Evolutionary conservation across 2,113 vertebrate genomes (phyloP).

Genomic region (Festucalex cinctus): DNA sequence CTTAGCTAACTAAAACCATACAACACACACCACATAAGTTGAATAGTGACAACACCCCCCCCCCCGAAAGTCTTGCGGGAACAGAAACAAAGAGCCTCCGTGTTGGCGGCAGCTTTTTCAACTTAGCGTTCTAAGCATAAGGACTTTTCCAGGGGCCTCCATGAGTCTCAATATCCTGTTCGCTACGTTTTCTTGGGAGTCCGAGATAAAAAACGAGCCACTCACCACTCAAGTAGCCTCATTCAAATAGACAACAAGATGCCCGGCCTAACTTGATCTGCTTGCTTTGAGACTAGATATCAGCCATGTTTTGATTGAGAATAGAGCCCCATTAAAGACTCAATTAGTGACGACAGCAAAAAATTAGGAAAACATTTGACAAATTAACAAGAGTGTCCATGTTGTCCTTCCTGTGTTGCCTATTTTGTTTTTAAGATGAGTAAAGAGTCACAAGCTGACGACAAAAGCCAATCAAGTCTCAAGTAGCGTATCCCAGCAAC

Average conservation of each 20-base stretch:
- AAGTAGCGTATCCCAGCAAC: constrained; percentile 37
- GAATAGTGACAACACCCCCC: constrained; percentile 34
- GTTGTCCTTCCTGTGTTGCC: not conserved
- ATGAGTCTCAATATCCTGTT: constrained; percentile 59
- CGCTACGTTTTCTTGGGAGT: constrained; percentile 24
- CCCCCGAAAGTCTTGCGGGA: constrained; percentile 12
- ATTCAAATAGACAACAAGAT: constrained; percentile 20
- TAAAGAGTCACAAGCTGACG: not conserved
- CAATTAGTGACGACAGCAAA: not conserved
- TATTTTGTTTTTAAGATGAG: not conserved
- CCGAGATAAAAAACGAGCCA: constrained; percentile 17
- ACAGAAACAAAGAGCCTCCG: constrained; percentile 44
- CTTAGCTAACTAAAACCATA: not conserved
- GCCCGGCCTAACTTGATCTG: constrained; percentile 28
- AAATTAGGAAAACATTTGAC: not conserved
- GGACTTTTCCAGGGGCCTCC: constrained; percentile 58
- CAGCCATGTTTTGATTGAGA: not conserved
- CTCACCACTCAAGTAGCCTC: constrained; percentile 19
- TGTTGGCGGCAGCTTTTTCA: constrained; percentile 31
- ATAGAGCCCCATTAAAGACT: not conserved
- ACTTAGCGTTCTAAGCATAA: constrained; percentile 42
- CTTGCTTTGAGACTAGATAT: constrained; percentile 13
- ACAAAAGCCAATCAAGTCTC: not conserved
- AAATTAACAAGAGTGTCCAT: too few relatives aligned
- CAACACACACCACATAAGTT: constrained; percentile 20